phyloP scores from a whole-genome alignment of 2,113 vertebrate species.

The Mirounga angustirostris region DNA sequence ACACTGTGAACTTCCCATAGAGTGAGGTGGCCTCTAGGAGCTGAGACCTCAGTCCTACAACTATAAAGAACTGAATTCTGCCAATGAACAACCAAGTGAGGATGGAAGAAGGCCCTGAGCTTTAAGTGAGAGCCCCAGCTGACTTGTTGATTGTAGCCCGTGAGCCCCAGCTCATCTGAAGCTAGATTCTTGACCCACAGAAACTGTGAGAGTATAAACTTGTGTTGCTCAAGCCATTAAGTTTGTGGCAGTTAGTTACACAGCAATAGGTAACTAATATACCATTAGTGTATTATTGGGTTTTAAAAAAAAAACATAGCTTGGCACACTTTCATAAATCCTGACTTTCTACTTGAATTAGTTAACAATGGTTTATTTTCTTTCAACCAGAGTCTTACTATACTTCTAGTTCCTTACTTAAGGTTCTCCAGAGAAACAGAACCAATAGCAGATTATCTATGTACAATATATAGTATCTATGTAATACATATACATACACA shows the following conservation, averaged over 20 bases:
- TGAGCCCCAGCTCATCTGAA: not conserved
- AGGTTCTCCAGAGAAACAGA: not conserved
- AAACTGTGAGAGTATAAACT: not conserved
- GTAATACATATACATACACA: not conserved
- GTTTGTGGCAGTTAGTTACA: not conserved
- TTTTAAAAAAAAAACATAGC: not conserved
- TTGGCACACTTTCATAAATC: not conserved
- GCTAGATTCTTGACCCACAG: not conserved
- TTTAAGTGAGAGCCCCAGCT: not conserved
- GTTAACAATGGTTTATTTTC: not conserved
- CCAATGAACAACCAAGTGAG: not conserved
- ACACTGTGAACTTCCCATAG: not conserved
- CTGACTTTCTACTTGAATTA: not conserved
- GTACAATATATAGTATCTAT: not conserved
- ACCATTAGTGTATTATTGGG: not conserved
- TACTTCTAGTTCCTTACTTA: not conserved
- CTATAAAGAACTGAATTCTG: not conserved
- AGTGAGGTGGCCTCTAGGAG: not conserved
- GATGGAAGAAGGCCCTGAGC: not conserved
- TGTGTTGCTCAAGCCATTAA: not conserved
- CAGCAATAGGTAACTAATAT: not conserved
- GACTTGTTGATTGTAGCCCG: not conserved
- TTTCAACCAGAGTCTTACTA: not conserved
- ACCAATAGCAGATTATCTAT: not conserved
- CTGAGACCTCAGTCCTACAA: not conserved